These are phyloP conservation scores for Fistularia tabacaria DNA, from an alignment of 2,797 vertebrate species.

Conservation along the genomic window DNA sequence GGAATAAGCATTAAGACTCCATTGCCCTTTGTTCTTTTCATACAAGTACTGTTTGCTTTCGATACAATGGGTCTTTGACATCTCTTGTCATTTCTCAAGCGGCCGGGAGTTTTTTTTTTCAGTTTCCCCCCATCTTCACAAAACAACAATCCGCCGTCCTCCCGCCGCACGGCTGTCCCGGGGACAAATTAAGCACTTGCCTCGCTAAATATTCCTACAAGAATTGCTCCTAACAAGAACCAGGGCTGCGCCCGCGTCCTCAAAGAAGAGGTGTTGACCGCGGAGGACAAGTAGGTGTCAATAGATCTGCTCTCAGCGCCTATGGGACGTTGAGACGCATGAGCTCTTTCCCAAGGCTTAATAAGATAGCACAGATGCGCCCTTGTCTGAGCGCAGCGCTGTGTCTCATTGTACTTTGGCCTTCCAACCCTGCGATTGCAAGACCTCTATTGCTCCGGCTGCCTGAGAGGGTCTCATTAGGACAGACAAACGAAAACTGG, in stretches of 20 bases:
- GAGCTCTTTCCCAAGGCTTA: slow-evolving; percentile 74
- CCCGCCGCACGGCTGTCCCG: slow-evolving; percentile 43
- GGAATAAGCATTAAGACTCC: slow-evolving; percentile 10
- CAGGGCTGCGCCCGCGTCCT: slow-evolving; percentile 55
- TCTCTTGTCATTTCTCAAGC: slow-evolving; percentile 48
- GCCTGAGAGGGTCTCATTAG: slow-evolving; percentile 90
- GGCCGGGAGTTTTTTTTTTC: slow-evolving; percentile 48
- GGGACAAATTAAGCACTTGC: slow-evolving; percentile 72
- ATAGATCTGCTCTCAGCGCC: slow-evolving; percentile 70
- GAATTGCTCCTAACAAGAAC: slow-evolving; percentile 71
- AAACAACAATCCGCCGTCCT: slow-evolving; percentile 40
- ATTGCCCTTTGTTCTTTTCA: slow-evolving; percentile 22
- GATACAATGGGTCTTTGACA: slow-evolving; percentile 51
- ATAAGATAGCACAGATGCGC: slow-evolving; percentile 80
- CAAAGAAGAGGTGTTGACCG: slow-evolving; percentile 72
- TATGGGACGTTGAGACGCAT: slow-evolving; percentile 70
- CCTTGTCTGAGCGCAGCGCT: slow-evolving; percentile 73
- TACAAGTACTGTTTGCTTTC: slow-evolving; percentile 30
- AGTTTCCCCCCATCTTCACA: slow-evolving; percentile 27
- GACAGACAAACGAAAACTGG: slow-evolving; percentile 91
- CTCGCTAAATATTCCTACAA: slow-evolving; percentile 62
- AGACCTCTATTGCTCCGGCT: slow-evolving; percentile 74
- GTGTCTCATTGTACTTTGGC: slow-evolving; percentile 79
- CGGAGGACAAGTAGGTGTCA: slow-evolving; percentile 81
- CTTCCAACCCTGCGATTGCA: slow-evolving; percentile 67